Evolutionary conservation across 2,888 invertebrate species (phyloP).

Genomic region (Eupithecia insigniata): DNA sequence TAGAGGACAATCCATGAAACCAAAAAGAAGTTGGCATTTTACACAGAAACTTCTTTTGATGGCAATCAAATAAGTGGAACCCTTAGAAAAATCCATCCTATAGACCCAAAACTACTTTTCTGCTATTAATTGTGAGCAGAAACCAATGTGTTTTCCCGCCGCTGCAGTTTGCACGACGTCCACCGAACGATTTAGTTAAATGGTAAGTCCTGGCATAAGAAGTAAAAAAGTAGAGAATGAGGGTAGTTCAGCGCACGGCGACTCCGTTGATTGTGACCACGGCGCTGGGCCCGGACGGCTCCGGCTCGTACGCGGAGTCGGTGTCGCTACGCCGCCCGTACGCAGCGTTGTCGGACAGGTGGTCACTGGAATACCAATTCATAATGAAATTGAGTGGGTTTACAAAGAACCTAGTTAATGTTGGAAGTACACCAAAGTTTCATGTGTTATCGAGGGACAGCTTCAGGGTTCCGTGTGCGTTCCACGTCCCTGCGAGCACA

Average conservation of each 20-base stretch:
- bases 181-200: neutral
- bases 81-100: neutral
- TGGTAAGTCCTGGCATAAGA: constrained; percentile 4
- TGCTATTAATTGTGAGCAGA: neutral
- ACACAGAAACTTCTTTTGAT: neutral
- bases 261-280: constrained; percentile 95
- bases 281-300: constrained; percentile 84
- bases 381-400: neutral
- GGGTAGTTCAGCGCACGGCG: constrained; percentile 87
- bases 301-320: constrained; percentile 86
- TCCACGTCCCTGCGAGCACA: too few relatives aligned
- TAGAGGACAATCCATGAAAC: too few relatives aligned
- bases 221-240: neutral
- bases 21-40: neutral
- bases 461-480: too few relatives aligned
- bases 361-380: constrained; percentile 71
- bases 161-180: neutral
- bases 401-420: too few relatives aligned
- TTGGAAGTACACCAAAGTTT: too few relatives aligned
- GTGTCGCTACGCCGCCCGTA: constrained; percentile 78
- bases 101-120: neutral
- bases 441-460: too few relatives aligned
- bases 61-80: neutral
- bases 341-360: constrained; percentile 73
- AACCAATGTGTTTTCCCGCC: neutral